These are phyloP conservation scores for Festucalex cinctus DNA, from an alignment of 2,113 vertebrate genomes.

Conservation along the genomic window DNA sequence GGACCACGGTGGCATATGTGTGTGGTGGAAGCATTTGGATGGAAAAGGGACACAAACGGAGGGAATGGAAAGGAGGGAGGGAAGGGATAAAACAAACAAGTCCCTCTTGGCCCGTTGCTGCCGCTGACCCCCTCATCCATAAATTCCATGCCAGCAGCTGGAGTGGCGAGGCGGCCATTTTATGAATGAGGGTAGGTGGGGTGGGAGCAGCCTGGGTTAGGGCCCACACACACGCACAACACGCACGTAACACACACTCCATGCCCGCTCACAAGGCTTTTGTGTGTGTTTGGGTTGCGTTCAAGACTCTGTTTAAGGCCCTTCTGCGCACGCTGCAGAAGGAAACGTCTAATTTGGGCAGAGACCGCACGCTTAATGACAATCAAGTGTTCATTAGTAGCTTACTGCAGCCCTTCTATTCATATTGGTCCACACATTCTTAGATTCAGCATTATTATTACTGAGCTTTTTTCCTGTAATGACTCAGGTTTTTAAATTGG, in stretches of 20 bases:
- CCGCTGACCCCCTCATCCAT: constrained; percentile 57
- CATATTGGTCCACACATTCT: not conserved
- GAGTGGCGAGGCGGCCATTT: constrained; percentile 69
- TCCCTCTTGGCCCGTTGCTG: constrained; percentile 49
- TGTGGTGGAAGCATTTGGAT: constrained; percentile 29
- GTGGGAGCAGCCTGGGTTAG: constrained; percentile 49
- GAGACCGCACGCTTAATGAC: constrained; percentile 47
- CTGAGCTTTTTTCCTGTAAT: not conserved
- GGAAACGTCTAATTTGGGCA: too few relatives aligned
- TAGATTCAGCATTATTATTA: not conserved
- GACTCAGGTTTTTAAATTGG: not conserved
- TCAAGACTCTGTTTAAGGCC: constrained; percentile 44
- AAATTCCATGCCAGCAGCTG: constrained; percentile 67
- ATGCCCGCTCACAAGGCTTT: constrained; percentile 26
- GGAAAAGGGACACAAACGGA: constrained; percentile 13
- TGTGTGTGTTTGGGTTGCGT: constrained; percentile 35
- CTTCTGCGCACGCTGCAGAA: too few relatives aligned
- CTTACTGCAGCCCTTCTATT: not conserved
- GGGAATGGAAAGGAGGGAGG: constrained; percentile 9
- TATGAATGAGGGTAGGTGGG: constrained; percentile 62
- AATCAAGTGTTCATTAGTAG: not conserved
- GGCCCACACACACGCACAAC: constrained; percentile 58
- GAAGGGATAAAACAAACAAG: constrained; percentile 47
- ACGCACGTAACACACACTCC: not conserved
- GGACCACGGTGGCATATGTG: constrained; percentile 38